Percentiles rank a stretch among this genome's conserved stretches.
These are phyloP conservation scores for Phyllotreta striolata DNA, from an alignment of 2,888 invertebrate species.

Conservation along the genomic window DNA sequence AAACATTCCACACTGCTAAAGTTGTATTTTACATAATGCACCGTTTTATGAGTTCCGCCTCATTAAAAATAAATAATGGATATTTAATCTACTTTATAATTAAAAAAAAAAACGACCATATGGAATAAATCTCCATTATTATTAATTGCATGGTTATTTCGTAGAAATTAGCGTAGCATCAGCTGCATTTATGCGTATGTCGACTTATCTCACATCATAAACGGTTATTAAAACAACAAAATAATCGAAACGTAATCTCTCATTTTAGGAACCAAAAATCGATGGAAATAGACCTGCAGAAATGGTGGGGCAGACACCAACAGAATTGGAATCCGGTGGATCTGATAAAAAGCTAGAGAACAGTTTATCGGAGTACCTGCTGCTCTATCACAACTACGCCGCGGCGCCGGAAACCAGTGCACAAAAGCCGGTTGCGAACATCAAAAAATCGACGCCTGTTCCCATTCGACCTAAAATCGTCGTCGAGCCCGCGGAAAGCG, in stretches of 20 bases:
- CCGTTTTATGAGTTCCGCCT: not conserved
- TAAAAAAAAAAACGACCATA: too few relatives aligned
- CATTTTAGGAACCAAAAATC: conserved; percentile 58
- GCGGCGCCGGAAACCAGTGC: conserved; percentile 46
- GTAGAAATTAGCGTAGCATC: not conserved
- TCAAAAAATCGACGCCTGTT: conserved; percentile 5
- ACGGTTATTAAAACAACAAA: not conserved
- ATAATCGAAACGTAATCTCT: conserved; percentile 18
- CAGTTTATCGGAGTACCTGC: conserved; percentile 55
- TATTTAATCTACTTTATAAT: too few relatives aligned
- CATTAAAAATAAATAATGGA: too few relatives aligned
- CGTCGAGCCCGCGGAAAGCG: conserved; percentile 44
- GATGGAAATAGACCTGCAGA: conserved; percentile 67
- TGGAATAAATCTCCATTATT: too few relatives aligned
- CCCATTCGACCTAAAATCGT: conserved; percentile 26
- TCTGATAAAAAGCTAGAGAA: conserved; percentile 47
- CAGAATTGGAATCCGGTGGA: conserved; percentile 83
- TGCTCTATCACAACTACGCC: conserved; percentile 57
- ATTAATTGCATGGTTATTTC: not conserved
- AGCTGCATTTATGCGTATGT: not conserved
- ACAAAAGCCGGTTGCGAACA: conserved; percentile 19
- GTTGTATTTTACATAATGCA: conserved; percentile 2
- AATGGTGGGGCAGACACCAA: conserved; percentile 89
- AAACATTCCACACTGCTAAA: not conserved
- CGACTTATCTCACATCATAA: too few relatives aligned